Evolutionary conservation across 2,797 vertebrate genomes (phyloP), one percentile per base, ranked within the genome.

Genomic region (Megaceryle alcyon): DNA sequence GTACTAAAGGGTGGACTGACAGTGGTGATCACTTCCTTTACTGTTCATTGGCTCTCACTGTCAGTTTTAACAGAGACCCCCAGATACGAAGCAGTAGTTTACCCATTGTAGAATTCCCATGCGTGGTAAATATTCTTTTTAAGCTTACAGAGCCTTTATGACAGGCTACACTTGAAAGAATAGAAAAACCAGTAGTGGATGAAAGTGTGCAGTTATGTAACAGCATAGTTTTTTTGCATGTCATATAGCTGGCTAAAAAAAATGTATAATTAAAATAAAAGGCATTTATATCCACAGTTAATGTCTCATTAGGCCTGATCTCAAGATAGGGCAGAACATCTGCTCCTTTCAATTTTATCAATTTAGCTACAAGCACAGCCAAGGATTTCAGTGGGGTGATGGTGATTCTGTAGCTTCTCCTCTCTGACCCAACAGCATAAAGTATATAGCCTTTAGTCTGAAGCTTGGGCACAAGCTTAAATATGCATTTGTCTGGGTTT

Each of bases 401-500:
- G 26, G 51, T 69, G 21, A 82, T 83, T 59, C 46, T 82, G 54
- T 37, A 39, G 53, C 39, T 92, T 79, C 86, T 84, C 63, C 66
- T 92, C 46, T 75, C 63, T 93, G 63, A 72, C 81, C 63, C 39
- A 63, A 25, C 56, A 63, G 23, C 51, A 51, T n/a, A 4, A 81
- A 81, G 10, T n/a, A 31, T 1, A n/a, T 1, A 35, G 41, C 26
- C 23, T 46, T 83, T 41, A 68, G 44, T n/a, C 68, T 85, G 76
- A 77, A 89, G 75, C 71, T 89, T 85, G 75, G 49, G 14, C 75
- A 87, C 65, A 71, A 92, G 46, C 28, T 91, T 71, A 91, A 83
- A 33, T 35, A 57, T 26, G 26, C 9, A 10, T 84, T 86, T 53
- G 48, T 53, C 29, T 33, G 28, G 49, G 18, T 48, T 88, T 82